Base-by-base conservation (phyloP, 2,888 invertebrate species). In the Polyommatus iphigenia region DNA sequence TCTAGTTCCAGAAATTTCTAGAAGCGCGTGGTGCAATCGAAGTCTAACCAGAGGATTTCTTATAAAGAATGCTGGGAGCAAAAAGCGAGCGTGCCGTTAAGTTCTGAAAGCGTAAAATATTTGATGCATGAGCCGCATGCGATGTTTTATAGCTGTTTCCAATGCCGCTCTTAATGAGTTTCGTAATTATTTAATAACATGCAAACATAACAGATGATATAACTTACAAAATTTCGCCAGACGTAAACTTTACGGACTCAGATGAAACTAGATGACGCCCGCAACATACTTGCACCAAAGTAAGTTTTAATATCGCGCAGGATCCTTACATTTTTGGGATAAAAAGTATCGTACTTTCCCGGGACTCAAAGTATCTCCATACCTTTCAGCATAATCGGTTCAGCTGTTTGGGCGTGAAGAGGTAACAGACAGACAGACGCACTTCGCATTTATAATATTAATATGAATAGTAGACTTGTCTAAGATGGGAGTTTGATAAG, bases 21-120 rank as follows among this genome's bases (percentile, higher is more conserved):
- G 20, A 62, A 29, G 6, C 29, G 29, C 29, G 29, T 18, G 6
- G 67, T 67, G 7, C 29, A 67, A 18, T 32, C 29, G 29, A 29
- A 77, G 77, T 50, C 50, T 81, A 83, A 83, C 83, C 80, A 83
- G 84, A 88, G 81, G 81, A 82, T 92, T 92, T 93, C 93, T 92
- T 91, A 84, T 84, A 79, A 89, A 87, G 93, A 92, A 93, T 92
- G 88, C 86, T 83, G 84, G 81, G 82, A 81, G 83, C 87, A 90
- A 91, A 92, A 92, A 91, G 81, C 80, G 83, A 84, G 85, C 87
- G 84, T 80, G 81, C 82, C 81, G 88, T 85, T 88, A 90, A 87
- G 87, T 83, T 83, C 85, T 88, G 93, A 93, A 93, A 93, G 93
- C 93, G 93, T 91, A 90, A 92, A 91, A 83, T 83, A 78, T 79